phyloP scores from a whole-genome alignment of 2,888 invertebrate species.

The Stenoptilia bipunctidactyla region DNA sequence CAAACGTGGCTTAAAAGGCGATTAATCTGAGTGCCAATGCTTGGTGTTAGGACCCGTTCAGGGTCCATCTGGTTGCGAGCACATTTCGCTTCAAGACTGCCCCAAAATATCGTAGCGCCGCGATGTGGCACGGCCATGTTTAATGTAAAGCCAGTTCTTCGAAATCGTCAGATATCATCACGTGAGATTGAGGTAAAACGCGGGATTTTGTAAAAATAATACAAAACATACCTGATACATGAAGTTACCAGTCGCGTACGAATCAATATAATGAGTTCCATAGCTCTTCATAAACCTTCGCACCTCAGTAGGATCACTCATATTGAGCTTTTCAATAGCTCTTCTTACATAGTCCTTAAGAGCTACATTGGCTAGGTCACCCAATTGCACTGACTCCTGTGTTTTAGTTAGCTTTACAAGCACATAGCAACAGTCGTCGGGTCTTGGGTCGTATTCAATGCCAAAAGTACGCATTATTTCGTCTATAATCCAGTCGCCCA shows the following conservation, averaged over 20 bases:
- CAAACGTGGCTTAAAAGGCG: too few relatives aligned
- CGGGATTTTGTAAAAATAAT: too few relatives aligned
- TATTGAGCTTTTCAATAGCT: slow-evolving; percentile 73
- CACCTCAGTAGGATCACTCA: slow-evolving; percentile 78
- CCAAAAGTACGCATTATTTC: slow-evolving; percentile 85
- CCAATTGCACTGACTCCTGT: slow-evolving; percentile 76
- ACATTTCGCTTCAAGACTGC: too few relatives aligned
- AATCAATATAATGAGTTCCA: slow-evolving; percentile 89
- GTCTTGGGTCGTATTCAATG: slow-evolving; percentile 73
- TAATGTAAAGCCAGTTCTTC: too few relatives aligned
- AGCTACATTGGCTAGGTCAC: slow-evolving; percentile 67
- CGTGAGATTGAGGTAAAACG: too few relatives aligned
- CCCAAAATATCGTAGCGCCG: too few relatives aligned
- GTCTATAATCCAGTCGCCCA: slow-evolving; percentile 86
- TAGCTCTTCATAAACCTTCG: slow-evolving; percentile 84
- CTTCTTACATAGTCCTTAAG: slow-evolving; percentile 75
- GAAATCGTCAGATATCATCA: too few relatives aligned
- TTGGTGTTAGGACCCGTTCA: too few relatives aligned
- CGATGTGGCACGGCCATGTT: too few relatives aligned
- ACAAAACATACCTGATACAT: slow-evolving; percentile 82
- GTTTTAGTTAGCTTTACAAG: slow-evolving; percentile 75
- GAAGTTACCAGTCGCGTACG: slow-evolving; percentile 88
- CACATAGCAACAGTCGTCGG: slow-evolving; percentile 83
- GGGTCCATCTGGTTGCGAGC: too few relatives aligned
- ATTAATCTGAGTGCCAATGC: too few relatives aligned